Percentiles rank a stretch among this genome's conserved stretches.
Conservation (phyloP, 2,797 vertebrate species). For the Anguilla pacifica region DNA sequence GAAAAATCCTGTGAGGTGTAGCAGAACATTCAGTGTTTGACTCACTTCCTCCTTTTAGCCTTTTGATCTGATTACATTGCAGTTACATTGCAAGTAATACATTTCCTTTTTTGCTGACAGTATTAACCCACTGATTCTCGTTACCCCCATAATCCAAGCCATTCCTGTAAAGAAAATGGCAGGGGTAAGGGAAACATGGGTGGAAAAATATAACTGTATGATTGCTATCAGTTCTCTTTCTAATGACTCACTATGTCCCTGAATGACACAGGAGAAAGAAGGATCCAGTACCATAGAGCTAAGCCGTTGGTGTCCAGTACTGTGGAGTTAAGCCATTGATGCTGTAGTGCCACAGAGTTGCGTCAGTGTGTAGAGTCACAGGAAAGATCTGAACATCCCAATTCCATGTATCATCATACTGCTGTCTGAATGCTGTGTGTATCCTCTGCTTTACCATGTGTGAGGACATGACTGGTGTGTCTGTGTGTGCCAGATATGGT, state of each 20-base stretch:
- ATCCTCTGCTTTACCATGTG: not conserved
- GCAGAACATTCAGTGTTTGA: slow-evolving; percentile 36
- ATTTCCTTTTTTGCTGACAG: not conserved
- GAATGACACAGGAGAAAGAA: not conserved
- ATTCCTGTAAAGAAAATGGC: not conserved
- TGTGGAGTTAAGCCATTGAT: not conserved
- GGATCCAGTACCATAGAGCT: not conserved
- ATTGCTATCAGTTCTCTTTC: not conserved
- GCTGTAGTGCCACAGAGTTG: not conserved
- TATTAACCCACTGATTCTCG: slow-evolving; percentile 25
- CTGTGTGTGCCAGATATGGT: not conserved
- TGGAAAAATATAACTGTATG: slow-evolving; percentile 7
- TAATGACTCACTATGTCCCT: not conserved
- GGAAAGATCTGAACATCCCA: not conserved
- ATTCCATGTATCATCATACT: not conserved
- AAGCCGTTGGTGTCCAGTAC: not conserved
- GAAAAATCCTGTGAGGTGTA: not conserved
- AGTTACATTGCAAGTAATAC: not conserved
- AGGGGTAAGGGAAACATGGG: slow-evolving; percentile 27
- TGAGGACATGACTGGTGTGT: not conserved
- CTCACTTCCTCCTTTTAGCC: slow-evolving; percentile 9
- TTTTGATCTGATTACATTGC: slow-evolving; percentile 17
- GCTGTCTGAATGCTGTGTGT: not conserved
- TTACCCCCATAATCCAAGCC: not conserved
- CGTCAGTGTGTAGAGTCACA: not conserved